Evolutionary conservation across 2,797 vertebrate genomes (phyloP).

Genomic region (Poecilia picta): DNA sequence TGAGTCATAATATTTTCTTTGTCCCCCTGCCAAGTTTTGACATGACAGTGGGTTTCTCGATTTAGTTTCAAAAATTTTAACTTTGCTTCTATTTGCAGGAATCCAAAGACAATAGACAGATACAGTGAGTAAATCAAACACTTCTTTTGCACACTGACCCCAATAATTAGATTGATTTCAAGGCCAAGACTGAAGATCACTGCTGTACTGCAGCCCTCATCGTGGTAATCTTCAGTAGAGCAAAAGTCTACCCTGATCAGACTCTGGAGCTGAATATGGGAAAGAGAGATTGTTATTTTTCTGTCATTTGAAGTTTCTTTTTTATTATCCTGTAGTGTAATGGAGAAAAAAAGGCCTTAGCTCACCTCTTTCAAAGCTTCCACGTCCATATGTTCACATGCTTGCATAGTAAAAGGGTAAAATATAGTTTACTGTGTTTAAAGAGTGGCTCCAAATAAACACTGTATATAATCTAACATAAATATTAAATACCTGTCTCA

Average conservation of each 20-base stretch:
- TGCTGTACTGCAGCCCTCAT: constrained; percentile 82
- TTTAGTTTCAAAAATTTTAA: constrained; percentile 9
- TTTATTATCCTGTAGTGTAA: not conserved
- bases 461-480: not conserved
- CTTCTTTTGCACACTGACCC: constrained; percentile 77
- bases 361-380: constrained; percentile 83
- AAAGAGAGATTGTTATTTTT: not conserved
- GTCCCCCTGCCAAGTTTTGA: constrained; percentile 77
- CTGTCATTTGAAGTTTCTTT: not conserved
- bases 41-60: not conserved
- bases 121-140: not conserved
- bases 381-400: constrained; percentile 86
- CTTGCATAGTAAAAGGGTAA: constrained; percentile 67
- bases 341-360: constrained; percentile 1
- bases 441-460: not conserved
- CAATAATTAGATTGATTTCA: constrained; percentile 85
- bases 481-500: constrained; percentile 82
- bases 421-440: not conserved
- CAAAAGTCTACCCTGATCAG: constrained; percentile 87
- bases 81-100: constrained; percentile 3
- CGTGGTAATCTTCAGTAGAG: constrained; percentile 84
- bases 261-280: constrained; percentile 83
- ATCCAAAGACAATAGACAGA: not conserved
- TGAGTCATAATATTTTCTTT: constrained; percentile 83
- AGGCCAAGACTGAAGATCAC: constrained; percentile 76